Base-by-base conservation (phyloP, 30 jellyfish, hydroid and myxozoan genomes). In the Cassiopea andromeda region DNA sequence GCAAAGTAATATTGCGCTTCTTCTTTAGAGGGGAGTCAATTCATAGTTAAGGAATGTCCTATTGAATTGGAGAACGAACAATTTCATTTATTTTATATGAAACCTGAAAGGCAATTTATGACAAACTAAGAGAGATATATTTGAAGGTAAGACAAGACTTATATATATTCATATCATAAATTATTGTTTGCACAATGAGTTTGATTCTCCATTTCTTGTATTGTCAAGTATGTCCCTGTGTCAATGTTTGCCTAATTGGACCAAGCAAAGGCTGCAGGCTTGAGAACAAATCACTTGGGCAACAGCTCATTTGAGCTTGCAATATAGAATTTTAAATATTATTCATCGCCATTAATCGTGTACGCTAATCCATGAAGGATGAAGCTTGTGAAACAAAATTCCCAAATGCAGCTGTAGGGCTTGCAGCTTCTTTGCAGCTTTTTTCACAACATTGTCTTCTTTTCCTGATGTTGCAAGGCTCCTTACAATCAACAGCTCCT, bases 31-130 rank as follows among this genome's bases (percentile, higher is more conserved):
- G 85, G 43, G 85, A 76, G 46, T 76, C 85, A 7, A 38, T 76
- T 49, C 85, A 76, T 54, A 76, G 85, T 46, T 46, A 38, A 14
- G 85, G 70, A 49, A 48, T 80, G 46, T 66, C 79, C 60, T 80
- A 48, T 80, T 48, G 89, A 80, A n/a, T 80, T 80, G 89, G 89
- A 14, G 89, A 80, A 44, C 12, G 89, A 54, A 80, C 89, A 49
- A 66, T 80, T 44, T 80, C 89, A 27, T 13, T 10, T 1, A 49
- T 80, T 48, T 82, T 80, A 44, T 10, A 8, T 8, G 89, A 80
- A 48, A 80, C 89, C 19, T 80, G 89, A 15, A 44, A 54, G 79
- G 89, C 89, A 16, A 58, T 80, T 60, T 80, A 80, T 54, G 58
- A 60, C 6, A 19, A n/a, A 1, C 89, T 50, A 9, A 80, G 64